Percentiles rank a stretch among this genome's conserved stretches.
Evolutionary conservation across 2,888 invertebrate species (phyloP).

Genomic region (Dryobotodes eremita): DNA sequence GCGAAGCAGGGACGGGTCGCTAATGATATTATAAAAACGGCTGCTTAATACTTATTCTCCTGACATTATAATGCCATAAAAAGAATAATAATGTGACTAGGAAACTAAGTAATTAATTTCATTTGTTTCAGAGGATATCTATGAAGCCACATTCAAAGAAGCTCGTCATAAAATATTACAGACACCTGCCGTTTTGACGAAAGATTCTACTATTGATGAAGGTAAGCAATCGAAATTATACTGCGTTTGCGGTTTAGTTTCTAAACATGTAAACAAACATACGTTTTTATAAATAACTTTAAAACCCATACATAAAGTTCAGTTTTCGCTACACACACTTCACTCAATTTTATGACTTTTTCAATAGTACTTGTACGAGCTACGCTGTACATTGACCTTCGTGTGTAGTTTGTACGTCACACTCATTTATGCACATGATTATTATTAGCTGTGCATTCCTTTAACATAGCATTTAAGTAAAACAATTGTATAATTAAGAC

Average conservation of each 20-base stretch:
- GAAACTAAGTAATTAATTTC: background rate
- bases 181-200: constrained; percentile 70
- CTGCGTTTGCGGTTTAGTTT: background rate
- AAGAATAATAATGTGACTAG: background rate
- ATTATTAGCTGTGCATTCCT: too few species aligned
- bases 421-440: too few species aligned
- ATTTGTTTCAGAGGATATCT: constrained; percentile 80
- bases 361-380: background rate
- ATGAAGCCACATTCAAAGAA: constrained; percentile 77
- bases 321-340: background rate
- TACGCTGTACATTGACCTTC: too few species aligned
- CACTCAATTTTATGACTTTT: background rate
- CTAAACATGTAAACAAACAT: background rate
- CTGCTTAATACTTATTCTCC: background rate
- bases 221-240: constrained; percentile 66
- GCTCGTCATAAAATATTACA: constrained; percentile 68
- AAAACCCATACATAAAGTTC: too few species aligned
- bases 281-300: background rate
- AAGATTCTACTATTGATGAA: constrained; percentile 85
- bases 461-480: too few species aligned
- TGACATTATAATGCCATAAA: background rate
- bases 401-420: too few species aligned
- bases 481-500: too few species aligned
- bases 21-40: background rate
- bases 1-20: background rate